Evolutionary conservation across 2,797 vertebrate species (phyloP).

Genomic region (Eulemur mongoz): DNA sequence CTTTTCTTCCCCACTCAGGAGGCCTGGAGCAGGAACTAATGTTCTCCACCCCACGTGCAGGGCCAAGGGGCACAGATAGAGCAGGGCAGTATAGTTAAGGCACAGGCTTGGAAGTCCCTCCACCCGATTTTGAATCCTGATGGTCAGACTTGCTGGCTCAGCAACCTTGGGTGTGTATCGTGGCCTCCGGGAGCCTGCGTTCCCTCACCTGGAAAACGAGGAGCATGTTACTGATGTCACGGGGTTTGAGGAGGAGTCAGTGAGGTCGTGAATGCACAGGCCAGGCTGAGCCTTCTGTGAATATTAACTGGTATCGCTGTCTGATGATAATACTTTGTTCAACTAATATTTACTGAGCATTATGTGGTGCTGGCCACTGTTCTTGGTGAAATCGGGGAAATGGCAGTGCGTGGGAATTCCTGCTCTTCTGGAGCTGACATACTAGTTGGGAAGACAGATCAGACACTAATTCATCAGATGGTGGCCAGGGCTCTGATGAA

Average conservation of each 20-base stretch:
- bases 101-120: neutral
- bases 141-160: neutral
- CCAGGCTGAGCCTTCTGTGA: neutral
- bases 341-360: neutral
- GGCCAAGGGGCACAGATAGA: neutral
- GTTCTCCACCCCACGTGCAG: neutral
- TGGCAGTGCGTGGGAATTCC: neutral
- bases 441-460: neutral
- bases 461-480: neutral
- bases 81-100: neutral
- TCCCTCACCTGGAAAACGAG: neutral
- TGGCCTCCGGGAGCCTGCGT: neutral
- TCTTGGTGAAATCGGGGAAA: neutral
- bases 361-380: fast-evolving
- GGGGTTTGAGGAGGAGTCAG: neutral
- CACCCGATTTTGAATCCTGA: neutral
- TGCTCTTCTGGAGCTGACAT: neutral
- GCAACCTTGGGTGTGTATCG: neutral
- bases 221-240: neutral
- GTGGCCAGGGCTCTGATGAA: neutral
- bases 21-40: no score
- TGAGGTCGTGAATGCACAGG: neutral
- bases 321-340: neutral
- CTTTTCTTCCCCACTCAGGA: neutral
- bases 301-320: no score